A percentile compares a stretch with the other conserved stretches of the same genome.
phyloP scores from a whole-genome alignment of 2,113 vertebrate genomes.

The Regulus satrapa region DNA sequence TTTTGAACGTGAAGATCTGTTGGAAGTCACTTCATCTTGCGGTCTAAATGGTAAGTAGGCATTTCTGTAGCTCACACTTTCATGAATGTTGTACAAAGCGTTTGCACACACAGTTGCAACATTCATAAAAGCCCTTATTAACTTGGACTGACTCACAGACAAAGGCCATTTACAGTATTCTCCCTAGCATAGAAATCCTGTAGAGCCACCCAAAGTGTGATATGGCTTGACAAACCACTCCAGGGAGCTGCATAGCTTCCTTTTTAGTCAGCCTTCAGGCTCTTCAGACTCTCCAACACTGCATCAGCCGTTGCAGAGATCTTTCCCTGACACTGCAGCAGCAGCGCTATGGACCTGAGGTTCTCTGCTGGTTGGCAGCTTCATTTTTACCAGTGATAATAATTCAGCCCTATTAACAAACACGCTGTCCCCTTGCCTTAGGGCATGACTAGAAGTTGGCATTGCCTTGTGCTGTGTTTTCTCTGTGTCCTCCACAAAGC shows the following conservation, averaged over 20 bases:
- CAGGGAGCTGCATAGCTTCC: fast-evolving
- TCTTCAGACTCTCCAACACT: neutral
- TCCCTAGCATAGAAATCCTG: neutral
- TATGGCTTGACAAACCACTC: neutral
- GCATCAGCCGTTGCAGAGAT: neutral
- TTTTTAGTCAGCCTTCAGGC: neutral
- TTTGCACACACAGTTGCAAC: neutral
- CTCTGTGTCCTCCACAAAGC: neutral
- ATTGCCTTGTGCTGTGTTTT: neutral
- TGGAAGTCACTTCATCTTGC: neutral
- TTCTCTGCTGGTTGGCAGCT: neutral
- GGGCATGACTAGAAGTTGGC: neutral
- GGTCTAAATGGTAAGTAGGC: neutral
- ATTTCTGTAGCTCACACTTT: neutral
- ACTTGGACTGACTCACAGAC: neutral
- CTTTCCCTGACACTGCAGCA: neutral
- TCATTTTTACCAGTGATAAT: neutral
- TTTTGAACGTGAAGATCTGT: neutral
- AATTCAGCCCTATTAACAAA: neutral
- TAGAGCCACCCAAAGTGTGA: neutral
- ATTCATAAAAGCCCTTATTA: neutral
- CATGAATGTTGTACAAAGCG: neutral
- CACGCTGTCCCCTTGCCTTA: neutral
- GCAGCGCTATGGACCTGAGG: fast-evolving
- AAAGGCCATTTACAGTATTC: neutral